Evolutionary conservation across 2,888 invertebrate species (phyloP).

Genomic region (Pyrrhosoma nymphula): DNA sequence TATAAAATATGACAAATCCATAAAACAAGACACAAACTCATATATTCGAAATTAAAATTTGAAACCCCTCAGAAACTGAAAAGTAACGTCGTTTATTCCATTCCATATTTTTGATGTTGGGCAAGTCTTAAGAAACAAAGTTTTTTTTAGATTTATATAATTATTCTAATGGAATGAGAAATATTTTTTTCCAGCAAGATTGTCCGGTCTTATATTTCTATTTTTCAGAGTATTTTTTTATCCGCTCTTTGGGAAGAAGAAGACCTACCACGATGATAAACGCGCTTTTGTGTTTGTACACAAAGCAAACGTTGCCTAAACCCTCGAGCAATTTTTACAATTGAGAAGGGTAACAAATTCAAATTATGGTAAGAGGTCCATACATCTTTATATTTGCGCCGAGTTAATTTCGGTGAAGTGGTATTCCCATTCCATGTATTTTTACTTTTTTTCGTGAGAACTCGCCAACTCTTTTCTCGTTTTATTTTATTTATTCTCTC

Average conservation of each 20-base stretch:
- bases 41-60: no score
- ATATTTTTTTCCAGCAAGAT: neutral
- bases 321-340: neutral
- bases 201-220: neutral
- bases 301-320: neutral
- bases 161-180: neutral
- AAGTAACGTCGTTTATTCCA: no score
- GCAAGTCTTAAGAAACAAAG: no score
- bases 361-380: slow-evolving; percentile 10
- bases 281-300: neutral
- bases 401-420: slow-evolving; percentile 16
- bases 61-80: no score
- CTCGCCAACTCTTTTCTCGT: neutral
- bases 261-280: neutral
- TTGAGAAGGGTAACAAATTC: neutral
- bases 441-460: neutral
- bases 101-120: no score
- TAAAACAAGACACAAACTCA: no score
- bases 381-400: neutral
- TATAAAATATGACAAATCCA: no score
- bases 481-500: neutral
- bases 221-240: neutral
- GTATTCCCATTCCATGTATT: neutral
- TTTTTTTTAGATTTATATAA: no score
- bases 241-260: neutral